Base-by-base conservation (phyloP, 2,888 invertebrate species). In the Lepetodrilus schrolli region DNA sequence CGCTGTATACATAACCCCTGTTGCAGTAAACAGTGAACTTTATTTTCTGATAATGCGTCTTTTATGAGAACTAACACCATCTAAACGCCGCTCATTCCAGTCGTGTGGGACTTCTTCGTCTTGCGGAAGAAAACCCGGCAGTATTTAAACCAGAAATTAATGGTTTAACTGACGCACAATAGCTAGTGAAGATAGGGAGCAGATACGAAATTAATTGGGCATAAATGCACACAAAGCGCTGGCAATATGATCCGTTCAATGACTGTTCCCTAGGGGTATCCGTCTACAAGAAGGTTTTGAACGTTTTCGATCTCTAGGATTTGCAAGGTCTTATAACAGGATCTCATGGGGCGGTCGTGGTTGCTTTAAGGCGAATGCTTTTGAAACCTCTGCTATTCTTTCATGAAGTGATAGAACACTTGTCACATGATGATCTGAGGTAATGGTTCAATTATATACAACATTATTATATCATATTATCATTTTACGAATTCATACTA, bases 161-260 rank as follows among this genome's bases (percentile, higher is more conserved):
- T 58, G 30, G 30, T 58, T 58, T 4, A 58, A 58, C 58, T 58
- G 58, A 17, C 58, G 34, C 58, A 58, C 58, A 58, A 58, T 58
- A 58, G 58, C 58, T 17, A 13, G 30, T 58, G 58, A 23, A 58
- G 58, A 58, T 30, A 58, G 58, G 58, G 58, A 34, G 34, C 58
- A 58, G 58, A 58, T 58, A 58, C 30, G 58, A 58, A 58, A 17
- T 58, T 58, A 58, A 58, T 58, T 58, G 58, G 30, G 58, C 58
- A 58, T 58, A 58, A 58, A 58, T 34, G 34, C 58, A 58, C 58
- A 58, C 58, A 58, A 23, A 58, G 30, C 26, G 58, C 34, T 58
- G 34, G 58, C 26, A 58, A 58, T 30, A 58, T 58, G 58, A 58
- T 30, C 58, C 30, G 26, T 17, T 30, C 30, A 58, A 30, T 34